Base-by-base conservation (phyloP, 2,888 invertebrate genomes). In the Habrosyne pyritoides region DNA sequence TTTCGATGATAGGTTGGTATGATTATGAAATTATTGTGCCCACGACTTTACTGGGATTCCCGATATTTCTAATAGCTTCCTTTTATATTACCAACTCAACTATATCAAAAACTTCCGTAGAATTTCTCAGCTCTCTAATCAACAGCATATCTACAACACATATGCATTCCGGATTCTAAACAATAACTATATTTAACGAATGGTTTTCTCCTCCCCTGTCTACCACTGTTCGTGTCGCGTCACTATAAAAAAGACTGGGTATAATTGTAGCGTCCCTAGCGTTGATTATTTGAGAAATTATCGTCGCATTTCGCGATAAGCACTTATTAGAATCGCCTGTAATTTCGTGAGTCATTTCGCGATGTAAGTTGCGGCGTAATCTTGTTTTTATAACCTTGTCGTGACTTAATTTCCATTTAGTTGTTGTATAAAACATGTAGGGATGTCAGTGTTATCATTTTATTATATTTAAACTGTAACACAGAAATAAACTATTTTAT, bases 181-280 rank as follows among this genome's bases (percentile, higher is more conserved):
- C 28, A 49, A 26, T 50, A 30, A 50, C 42, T 30, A 30, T 50
- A 28, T 50, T 50, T 50, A 50, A 7, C 42, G 14, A 8, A n/a
- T 14, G 10, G 28, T 28, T 30, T 30, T 24, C 51, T n/a, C 50
- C 49, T 50, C 53, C 53, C 59, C 21, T 55, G 56, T 67, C 63
- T 61, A 54, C 49, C 47, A 51, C 47, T 53, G 52, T 65, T 50
- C 73, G 68, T 73, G 71, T 52, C 58, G 18, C 47, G 53, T 53
- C 46, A 62, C 66, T 57, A 69, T 73, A 64, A 69, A 67, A 59
- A 52, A 56, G 52, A 53, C 14, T 21, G 42, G 59, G 56, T 50
- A 64, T 69, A 63, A 62, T 67, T 61, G 56, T 14, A 8, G 21
- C 56, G 42, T 18, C 36, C 53, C 33, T 53, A 26, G 14, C 47